Evolutionary conservation across 1,140 invertebrate species (phyloP).

Genomic region (Platyscapa corneri): DNA sequence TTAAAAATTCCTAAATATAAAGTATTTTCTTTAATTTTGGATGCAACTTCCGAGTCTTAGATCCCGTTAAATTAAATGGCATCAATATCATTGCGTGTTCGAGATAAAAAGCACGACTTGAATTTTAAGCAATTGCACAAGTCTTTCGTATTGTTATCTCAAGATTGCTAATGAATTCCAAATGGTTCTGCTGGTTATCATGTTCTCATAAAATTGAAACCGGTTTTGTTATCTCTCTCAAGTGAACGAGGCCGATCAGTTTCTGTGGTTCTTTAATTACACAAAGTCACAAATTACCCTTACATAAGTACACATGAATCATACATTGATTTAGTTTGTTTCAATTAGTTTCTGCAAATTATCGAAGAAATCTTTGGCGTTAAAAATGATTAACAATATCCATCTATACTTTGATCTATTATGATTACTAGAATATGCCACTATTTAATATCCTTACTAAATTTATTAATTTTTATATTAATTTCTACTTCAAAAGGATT

Average conservation of each 20-base stretch:
- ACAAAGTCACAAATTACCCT: background rate
- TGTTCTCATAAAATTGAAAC: conserved; percentile 45
- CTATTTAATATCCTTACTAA: background rate
- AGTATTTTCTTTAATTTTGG: too few species aligned
- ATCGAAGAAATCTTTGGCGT: background rate
- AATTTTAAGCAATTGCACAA: conserved; percentile 18
- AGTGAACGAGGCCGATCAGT: conserved; percentile 22
- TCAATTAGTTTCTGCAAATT: background rate
- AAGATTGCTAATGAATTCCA: conserved; percentile 39
- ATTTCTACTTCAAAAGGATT: background rate
- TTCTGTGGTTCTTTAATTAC: conserved; percentile 23
- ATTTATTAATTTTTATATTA: background rate
- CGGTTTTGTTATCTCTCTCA: conserved; percentile 30
- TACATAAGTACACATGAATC: background rate
- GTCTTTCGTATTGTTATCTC: conserved; percentile 40
- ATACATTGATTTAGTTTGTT: background rate
- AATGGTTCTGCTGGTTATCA: conserved; percentile 39
- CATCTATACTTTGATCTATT: background rate
- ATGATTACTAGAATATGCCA: background rate
- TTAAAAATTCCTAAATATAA: too few species aligned
- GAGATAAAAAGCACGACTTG: background rate
- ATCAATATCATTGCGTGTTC: background rate
- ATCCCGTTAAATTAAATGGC: background rate
- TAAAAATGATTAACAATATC: background rate
- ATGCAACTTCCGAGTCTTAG: background rate